Percentiles rank a stretch among this genome's conserved stretches.
Evolutionary conservation across 1,140 invertebrate genomes (phyloP).

Genomic region (Physella acuta): DNA sequence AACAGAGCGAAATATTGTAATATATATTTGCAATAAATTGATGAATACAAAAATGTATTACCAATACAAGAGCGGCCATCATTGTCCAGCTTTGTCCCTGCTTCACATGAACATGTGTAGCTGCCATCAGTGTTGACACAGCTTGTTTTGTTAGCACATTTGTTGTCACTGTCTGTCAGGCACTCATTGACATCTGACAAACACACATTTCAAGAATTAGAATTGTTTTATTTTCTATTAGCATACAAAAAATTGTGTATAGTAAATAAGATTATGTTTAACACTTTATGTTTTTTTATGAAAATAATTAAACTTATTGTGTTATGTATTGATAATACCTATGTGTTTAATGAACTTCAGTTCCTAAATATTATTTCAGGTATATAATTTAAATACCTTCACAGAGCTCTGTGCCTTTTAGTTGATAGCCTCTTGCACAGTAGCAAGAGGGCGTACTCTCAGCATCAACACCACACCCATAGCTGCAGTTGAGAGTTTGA

Average conservation of each 20-base stretch:
- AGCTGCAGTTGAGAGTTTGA: background rate
- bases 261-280: no score
- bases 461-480: background rate
- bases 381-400: background rate
- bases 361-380: no score
- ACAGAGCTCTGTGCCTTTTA: background rate
- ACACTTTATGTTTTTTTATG: no score
- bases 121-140: conserved; percentile 38
- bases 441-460: background rate
- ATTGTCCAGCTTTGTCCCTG: conserved; percentile 28
- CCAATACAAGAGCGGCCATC: conserved; percentile 23
- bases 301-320: no score
- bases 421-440: background rate
- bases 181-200: conserved; percentile 16
- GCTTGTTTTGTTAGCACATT: background rate
- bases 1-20: no score
- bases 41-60: background rate
- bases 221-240: background rate
- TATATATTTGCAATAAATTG: no score
- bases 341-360: no score
- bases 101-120: conserved; percentile 32
- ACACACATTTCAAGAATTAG: no score
- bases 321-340: no score
- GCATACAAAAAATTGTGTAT: no score
- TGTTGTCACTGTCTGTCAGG: background rate